Percentiles rank a stretch among this genome's conserved stretches.
Conservation (phyloP, 2,797 vertebrate species). For the Coracias cyanogaster region DNA sequence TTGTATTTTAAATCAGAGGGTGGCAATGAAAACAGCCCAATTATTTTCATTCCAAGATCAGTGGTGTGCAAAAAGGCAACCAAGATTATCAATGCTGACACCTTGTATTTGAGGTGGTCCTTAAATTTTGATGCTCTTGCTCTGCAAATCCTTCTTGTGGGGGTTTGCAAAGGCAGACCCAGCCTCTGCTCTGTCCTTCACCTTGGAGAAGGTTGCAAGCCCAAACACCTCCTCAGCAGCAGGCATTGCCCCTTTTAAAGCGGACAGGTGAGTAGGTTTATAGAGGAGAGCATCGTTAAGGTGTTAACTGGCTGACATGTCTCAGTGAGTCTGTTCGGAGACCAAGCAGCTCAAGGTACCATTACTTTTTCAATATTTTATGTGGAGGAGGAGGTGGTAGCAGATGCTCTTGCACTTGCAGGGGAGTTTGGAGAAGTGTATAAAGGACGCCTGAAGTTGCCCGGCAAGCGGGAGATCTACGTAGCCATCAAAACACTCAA, state of each 20-base stretch:
- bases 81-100: fast-evolving
- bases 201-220: not conserved
- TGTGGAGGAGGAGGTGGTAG: not conserved
- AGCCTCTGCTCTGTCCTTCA: not conserved
- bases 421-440: conserved; percentile 99
- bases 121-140: not conserved
- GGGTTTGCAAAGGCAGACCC: fast-evolving
- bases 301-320: not conserved
- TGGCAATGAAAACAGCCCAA: not conserved
- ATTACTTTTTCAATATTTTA: not conserved
- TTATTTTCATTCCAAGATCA: not conserved
- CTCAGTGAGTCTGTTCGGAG: not conserved
- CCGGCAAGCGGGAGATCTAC: conserved; percentile 95
- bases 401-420: conserved; percentile 50
- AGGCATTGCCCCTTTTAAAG: not conserved
- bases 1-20: not conserved
- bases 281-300: fast-evolving
- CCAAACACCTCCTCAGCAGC: not conserved
- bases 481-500: conserved; percentile 98
- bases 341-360: not conserved
- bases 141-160: not conserved
- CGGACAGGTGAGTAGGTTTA: not conserved
- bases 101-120: not conserved
- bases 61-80: not conserved
- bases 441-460: conserved; percentile 96